A percentile compares a stretch with the other conserved stretches of the same genome.
phyloP scores from a whole-genome alignment of 2,888 invertebrate species.

The Cosmia trapezina region DNA sequence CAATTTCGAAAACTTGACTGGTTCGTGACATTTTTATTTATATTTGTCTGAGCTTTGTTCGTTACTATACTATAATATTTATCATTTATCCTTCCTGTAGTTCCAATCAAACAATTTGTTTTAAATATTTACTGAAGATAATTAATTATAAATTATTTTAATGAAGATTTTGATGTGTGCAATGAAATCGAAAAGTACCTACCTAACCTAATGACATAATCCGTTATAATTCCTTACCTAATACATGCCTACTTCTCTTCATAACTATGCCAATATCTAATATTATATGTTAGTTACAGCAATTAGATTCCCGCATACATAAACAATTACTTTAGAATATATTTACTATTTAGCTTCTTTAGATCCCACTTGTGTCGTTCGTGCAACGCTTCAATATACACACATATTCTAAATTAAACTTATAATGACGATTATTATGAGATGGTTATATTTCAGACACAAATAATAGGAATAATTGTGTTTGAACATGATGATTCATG shows the following conservation, averaged over 20 bases:
- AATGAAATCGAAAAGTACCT: neutral
- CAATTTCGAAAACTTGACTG: neutral
- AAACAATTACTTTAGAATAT: neutral
- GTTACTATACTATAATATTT: neutral
- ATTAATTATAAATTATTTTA: neutral
- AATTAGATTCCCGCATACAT: neutral
- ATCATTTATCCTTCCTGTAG: neutral
- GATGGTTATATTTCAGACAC: constrained; percentile 24
- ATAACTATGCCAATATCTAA: constrained; percentile 3
- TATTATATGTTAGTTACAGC: neutral
- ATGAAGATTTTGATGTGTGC: neutral
- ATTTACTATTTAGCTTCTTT: neutral
- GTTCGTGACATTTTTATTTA: neutral
- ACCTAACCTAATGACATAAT: constrained; percentile 2
- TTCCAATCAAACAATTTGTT: constrained; percentile 4
- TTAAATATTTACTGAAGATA: no score
- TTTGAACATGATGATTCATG: constrained; percentile 2
- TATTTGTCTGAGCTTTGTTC: neutral
- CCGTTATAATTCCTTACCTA: neutral
- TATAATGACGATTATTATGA: constrained; percentile 4
- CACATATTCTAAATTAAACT: constrained; percentile 14
- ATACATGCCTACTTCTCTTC: neutral
- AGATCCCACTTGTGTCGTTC: neutral
- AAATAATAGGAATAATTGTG: constrained; percentile 12
- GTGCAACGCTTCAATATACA: constrained; percentile 11